Evolutionary conservation across 2,888 invertebrate genomes (phyloP).

Genomic region (Callimorpha dominula): DNA sequence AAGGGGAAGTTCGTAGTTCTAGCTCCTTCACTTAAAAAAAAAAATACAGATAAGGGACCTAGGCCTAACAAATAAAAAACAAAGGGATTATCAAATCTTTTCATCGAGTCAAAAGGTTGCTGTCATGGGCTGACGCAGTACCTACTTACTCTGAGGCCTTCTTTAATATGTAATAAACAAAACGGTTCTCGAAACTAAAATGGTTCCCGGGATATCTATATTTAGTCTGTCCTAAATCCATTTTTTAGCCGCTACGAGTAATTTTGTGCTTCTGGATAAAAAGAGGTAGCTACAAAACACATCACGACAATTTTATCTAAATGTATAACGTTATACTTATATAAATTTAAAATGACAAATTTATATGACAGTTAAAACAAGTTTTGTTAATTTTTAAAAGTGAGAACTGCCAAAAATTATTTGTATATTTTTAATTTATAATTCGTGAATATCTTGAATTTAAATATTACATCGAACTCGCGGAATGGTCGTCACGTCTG

Average conservation of each 20-base stretch:
- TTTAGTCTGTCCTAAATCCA: too few species aligned
- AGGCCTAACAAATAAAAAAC: too few species aligned
- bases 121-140: too few species aligned
- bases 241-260: background rate
- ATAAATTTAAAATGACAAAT: slow-evolving; percentile 12
- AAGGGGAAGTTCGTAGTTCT: too few species aligned
- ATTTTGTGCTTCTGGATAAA: background rate
- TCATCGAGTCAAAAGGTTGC: too few species aligned
- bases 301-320: slow-evolving; percentile 8
- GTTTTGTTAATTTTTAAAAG: slow-evolving; percentile 4
- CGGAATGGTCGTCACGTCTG: background rate
- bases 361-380: slow-evolving; percentile 12
- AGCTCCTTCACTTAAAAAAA: too few species aligned
- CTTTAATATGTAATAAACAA: too few species aligned
- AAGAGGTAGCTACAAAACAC: slow-evolving; percentile 5
- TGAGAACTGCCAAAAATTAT: background rate
- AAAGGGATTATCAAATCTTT: too few species aligned
- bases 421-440: background rate
- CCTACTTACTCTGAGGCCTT: too few species aligned
- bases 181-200: background rate
- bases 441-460: background rate
- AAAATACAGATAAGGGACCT: background rate
- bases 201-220: too few species aligned
- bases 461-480: background rate
- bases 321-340: background rate